These are phyloP conservation scores for Sceloporus undulatus DNA, from an alignment of 2,113 vertebrate species.

Conservation along the genomic window DNA sequence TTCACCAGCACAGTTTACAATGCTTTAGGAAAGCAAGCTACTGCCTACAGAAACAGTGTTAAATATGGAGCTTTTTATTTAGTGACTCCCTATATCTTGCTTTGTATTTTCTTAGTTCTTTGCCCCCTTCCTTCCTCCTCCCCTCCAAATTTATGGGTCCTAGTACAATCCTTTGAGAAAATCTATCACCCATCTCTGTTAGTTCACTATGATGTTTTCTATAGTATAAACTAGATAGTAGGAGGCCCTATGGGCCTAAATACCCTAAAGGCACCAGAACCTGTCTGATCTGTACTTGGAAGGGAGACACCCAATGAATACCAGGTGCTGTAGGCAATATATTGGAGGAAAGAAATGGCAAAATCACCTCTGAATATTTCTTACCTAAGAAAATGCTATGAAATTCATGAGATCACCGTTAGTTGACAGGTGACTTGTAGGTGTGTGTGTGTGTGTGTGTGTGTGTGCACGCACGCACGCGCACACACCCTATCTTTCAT, in stretches of 20 bases:
- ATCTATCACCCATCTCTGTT: constrained; percentile 9
- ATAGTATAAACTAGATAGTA: not conserved
- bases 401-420: too few relatives aligned
- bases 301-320: too few relatives aligned
- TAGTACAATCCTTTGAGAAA: not conserved
- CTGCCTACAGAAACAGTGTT: not conserved
- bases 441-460: too few relatives aligned
- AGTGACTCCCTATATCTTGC: not conserved
- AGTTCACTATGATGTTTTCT: not conserved
- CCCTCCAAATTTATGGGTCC: not conserved
- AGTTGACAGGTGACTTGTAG: too few relatives aligned
- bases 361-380: too few relatives aligned
- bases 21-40: not conserved
- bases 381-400: too few relatives aligned
- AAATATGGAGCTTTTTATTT: not conserved
- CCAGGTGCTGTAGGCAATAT: too few relatives aligned
- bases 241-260: not conserved
- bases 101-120: not conserved
- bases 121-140: not conserved
- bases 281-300: too few relatives aligned
- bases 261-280: too few relatives aligned
- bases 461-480: too few relatives aligned
- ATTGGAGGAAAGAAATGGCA: too few relatives aligned
- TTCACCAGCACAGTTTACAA: not conserved
- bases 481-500: too few relatives aligned